phyloP scores from a whole-genome alignment of 2,888 invertebrate species.

The Epistrophe eligans region DNA sequence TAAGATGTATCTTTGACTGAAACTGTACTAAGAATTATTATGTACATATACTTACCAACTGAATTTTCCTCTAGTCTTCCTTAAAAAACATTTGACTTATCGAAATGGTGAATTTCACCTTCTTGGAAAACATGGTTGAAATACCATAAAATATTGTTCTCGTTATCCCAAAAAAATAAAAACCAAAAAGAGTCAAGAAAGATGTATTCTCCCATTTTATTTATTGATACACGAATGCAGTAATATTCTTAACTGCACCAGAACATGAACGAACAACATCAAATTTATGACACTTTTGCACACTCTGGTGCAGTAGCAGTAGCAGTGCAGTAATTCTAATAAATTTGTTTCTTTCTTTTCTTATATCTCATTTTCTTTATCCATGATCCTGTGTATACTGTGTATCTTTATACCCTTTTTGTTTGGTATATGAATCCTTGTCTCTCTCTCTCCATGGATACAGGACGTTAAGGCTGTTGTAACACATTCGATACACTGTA shows the following conservation, averaged over 20 bases:
- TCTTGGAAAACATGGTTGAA: background rate
- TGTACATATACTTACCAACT: too few species aligned
- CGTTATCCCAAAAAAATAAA: slow-evolving; percentile 11
- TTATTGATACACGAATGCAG: slow-evolving; percentile 63
- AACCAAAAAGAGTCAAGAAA: slow-evolving; percentile 18
- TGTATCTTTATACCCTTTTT: background rate
- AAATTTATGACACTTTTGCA: slow-evolving; percentile 59
- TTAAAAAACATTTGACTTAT: too few species aligned
- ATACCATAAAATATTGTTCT: slow-evolving; percentile 4
- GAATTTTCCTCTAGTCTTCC: too few species aligned
- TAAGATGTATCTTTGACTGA: too few species aligned
- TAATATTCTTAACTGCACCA: slow-evolving; percentile 51
- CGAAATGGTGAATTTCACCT: slow-evolving; percentile 2
- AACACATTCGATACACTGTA: slow-evolving; percentile 99
- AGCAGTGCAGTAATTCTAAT: slow-evolving; percentile 38
- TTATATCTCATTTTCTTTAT: slow-evolving; percentile 43
- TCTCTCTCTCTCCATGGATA: slow-evolving; percentile 27
- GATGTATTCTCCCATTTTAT: slow-evolving; percentile 49
- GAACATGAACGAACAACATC: slow-evolving; percentile 61
- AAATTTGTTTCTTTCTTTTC: slow-evolving; percentile 32
- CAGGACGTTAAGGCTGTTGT: slow-evolving; percentile 99
- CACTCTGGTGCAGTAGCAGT: slow-evolving; percentile 23
- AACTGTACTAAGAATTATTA: too few species aligned
- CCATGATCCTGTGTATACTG: slow-evolving; percentile 24
- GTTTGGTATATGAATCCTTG: background rate